These are phyloP conservation scores for Steatornis caripensis DNA, from an alignment of 2,113 vertebrate genomes.

Conservation along the genomic window DNA sequence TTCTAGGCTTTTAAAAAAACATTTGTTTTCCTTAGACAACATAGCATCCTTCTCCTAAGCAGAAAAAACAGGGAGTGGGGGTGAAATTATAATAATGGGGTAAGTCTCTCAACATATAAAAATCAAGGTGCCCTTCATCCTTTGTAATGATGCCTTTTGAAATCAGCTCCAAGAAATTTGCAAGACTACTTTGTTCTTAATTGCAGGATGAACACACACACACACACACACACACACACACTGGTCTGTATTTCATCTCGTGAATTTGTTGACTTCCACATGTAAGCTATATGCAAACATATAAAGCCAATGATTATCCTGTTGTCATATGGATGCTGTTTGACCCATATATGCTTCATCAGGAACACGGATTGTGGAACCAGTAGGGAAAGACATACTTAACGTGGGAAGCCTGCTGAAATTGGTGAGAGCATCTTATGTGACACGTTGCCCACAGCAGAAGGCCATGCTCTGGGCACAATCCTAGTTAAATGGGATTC, in stretches of 20 bases:
- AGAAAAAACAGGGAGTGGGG: background rate
- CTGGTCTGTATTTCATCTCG: background rate
- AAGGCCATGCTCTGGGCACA: background rate
- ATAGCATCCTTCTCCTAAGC: background rate
- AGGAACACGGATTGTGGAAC: background rate
- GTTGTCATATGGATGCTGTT: background rate
- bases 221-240: rapidly evolving
- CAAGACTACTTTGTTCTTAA: background rate
- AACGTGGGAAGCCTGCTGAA: background rate
- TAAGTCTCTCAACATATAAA: background rate
- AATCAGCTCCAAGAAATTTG: background rate
- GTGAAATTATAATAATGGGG: background rate
- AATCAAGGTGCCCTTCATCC: background rate
- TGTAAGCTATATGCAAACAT: background rate
- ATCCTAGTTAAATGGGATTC: background rate
- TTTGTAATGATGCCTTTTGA: background rate
- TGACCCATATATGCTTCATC: background rate
- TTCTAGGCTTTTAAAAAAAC: background rate
- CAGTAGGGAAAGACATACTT: background rate
- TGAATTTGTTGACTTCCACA: background rate
- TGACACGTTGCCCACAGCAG: background rate
- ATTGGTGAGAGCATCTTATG: background rate
- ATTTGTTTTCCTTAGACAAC: background rate
- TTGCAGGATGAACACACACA: background rate
- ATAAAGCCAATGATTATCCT: background rate